Base-by-base conservation (phyloP, 2,113 vertebrate genomes). In the Phaethornis superciliosus region DNA sequence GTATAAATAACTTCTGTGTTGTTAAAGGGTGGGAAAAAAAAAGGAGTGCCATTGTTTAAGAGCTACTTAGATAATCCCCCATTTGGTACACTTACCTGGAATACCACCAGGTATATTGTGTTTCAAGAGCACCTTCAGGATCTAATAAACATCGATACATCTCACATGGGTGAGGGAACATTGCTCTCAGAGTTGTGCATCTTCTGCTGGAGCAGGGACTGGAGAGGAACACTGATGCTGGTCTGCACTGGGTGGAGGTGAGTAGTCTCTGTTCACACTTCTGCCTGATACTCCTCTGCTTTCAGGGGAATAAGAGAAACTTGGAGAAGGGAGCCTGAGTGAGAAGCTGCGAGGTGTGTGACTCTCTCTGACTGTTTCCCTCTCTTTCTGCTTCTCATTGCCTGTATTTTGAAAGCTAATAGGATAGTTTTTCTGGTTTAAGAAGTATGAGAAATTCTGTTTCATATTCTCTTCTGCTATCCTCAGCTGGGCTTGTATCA, bases 381-480 rank as follows among this genome's bases (percentile, higher is more conserved):
- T 7, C 20, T 76, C 22, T 55, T 49, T 75, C 12, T 15, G 12
- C 6, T 84, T 26, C 32, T 70, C 27, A 12, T 12, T 21, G 10
- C 21, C 21, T 42, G 2, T 33, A n/a, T 54, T 81, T 0, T 0
- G 32, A 70, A 85, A 51, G 3, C 8, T 37, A 68, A 33, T 2
- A 21, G 37, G 18, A 24, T 62, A 26, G 9, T 4, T 64, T 64
- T 92, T 59, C 33, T 81, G 8, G 7, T 75, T 67, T 91, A 75
- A 78, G 21, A 68, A 71, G 26, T 62, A 15, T 4, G 15, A 37
- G 33, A 46, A 71, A 3, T 4, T 21, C 65, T 46, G 4, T 30
- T 88, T 55, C 12, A 9, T 46, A 12, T 15, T 19, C 9, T 63
- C 9, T 59, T 65, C 37, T 81, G 24, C 81, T 52, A 10, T 74